A percentile compares a stretch with the other conserved stretches of the same genome.
Evolutionary conservation across 2,888 invertebrate genomes (phyloP).

Genomic region (Metalampra italica): DNA sequence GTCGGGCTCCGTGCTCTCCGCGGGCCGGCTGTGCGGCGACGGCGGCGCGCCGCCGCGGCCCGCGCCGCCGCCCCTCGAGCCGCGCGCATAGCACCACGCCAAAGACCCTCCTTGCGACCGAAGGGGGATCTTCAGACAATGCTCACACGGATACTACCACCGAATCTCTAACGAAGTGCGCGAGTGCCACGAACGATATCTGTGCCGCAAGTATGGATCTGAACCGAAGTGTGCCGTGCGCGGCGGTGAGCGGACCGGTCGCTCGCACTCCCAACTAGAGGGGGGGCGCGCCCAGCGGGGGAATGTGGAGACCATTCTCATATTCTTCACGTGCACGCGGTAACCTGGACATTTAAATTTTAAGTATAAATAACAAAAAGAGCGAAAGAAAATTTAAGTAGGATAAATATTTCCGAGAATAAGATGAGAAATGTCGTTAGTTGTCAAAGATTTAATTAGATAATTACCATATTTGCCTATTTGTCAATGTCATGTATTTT

Average conservation of each 20-base stretch:
- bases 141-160: conserved; percentile 12
- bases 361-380: conserved; percentile 2
- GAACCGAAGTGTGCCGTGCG: conserved; percentile 27
- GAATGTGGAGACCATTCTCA: conserved; percentile 18
- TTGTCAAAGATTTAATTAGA: background rate
- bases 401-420: background rate
- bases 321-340: conserved; percentile 21
- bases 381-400: background rate
- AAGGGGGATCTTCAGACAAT: conserved; percentile 12
- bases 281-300: conserved; percentile 1
- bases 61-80: conserved; percentile 18
- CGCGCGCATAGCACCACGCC: conserved; percentile 32
- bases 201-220: conserved; percentile 19
- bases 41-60: conserved; percentile 11
- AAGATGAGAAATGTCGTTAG: background rate
- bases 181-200: conserved; percentile 8
- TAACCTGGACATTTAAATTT: conserved; percentile 6
- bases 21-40: conserved; percentile 16
- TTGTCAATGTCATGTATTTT: background rate
- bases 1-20: conserved; percentile 12
- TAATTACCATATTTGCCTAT: no score
- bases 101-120: conserved; percentile 22
- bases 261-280: conserved; percentile 3
- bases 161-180: conserved; percentile 11
- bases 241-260: conserved; percentile 9